Percentiles rank a stretch among this genome's conserved stretches.
These are phyloP conservation scores for Galbula dea DNA, from an alignment of 2,113 vertebrate genomes.

Conservation along the genomic window DNA sequence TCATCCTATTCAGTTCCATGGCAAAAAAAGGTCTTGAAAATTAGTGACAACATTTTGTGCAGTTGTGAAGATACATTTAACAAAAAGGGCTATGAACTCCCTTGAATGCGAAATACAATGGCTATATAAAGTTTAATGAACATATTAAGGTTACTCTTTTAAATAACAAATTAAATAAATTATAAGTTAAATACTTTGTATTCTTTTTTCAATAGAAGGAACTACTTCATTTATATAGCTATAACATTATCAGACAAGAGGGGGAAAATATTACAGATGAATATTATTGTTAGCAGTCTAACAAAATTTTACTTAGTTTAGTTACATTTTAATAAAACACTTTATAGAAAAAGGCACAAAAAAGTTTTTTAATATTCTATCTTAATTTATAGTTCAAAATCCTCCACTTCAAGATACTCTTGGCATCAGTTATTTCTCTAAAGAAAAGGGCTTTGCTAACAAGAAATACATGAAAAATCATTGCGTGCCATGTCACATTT, in stretches of 20 bases:
- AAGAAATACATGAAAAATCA: not conserved
- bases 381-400: not conserved
- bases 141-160: not conserved
- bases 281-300: not conserved
- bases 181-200: not conserved
- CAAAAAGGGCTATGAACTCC: no score
- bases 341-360: no score
- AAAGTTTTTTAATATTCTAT: not conserved
- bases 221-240: not conserved
- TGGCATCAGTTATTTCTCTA: not conserved
- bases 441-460: not conserved
- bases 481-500: not conserved
- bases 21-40: not conserved
- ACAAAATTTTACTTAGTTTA: not conserved
- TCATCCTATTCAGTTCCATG: not conserved
- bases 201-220: not conserved
- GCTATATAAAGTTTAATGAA: not conserved
- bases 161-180: not conserved
- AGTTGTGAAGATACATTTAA: not conserved
- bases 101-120: not conserved
- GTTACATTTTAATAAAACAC: no score
- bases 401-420: not conserved
- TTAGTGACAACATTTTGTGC: not conserved
- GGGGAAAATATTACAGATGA: not conserved
- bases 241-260: no score